Conservation (phyloP, 2,888 invertebrate species). For the Stenolophus ochropezus region DNA sequence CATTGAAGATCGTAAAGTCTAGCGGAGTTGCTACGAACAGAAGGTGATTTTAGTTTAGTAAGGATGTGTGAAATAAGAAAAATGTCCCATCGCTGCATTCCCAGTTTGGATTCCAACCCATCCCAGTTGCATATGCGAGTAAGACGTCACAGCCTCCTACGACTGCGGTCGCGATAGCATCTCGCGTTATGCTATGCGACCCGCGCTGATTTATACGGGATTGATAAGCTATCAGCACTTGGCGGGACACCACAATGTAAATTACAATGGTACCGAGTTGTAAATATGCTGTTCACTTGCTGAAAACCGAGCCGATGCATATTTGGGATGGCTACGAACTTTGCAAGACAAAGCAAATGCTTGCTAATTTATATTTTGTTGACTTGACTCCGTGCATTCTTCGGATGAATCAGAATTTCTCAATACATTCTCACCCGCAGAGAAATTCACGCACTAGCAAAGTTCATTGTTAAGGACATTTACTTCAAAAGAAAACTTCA, state of each 20-base stretch:
- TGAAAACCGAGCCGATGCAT: constrained; percentile 61
- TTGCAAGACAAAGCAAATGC: constrained; percentile 45
- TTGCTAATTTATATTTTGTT: constrained; percentile 54
- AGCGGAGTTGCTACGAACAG: too few relatives aligned
- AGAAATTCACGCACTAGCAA: neutral
- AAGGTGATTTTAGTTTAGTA: too few relatives aligned
- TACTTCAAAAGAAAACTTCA: too few relatives aligned
- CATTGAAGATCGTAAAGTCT: too few relatives aligned
- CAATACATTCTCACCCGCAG: neutral
- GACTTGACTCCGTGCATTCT: constrained; percentile 17
- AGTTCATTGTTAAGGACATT: neutral
- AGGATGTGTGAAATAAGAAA: too few relatives aligned
- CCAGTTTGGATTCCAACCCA: neutral
- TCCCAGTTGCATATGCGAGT: constrained; percentile 63
- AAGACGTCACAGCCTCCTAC: constrained; percentile 70
- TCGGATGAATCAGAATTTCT: neutral
- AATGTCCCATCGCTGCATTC: too few relatives aligned
- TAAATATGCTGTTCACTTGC: constrained; percentile 69
- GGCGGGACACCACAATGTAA: constrained; percentile 71
- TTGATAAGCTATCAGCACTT: constrained; percentile 71
- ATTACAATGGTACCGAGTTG: constrained; percentile 71
- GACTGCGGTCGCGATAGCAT: constrained; percentile 66
- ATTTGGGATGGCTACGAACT: constrained; percentile 40
- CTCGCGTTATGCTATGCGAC: constrained; percentile 49
- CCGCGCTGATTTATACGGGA: constrained; percentile 70